Evolutionary conservation across 1,140 invertebrate species (phyloP), one percentile per base, ranked within the genome.

Genomic region (Drosophila saltans): DNA sequence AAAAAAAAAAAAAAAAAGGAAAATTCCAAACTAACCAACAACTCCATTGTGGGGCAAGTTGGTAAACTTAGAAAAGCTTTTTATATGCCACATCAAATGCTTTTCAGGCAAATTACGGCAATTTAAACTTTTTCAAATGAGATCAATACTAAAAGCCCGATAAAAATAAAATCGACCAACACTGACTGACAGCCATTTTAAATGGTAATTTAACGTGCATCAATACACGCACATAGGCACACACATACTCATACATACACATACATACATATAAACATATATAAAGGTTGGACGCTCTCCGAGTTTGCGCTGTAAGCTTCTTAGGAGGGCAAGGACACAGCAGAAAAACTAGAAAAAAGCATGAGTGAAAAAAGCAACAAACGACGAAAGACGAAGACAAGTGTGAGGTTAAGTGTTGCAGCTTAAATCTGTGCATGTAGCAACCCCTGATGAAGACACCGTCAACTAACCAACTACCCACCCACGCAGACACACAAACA

Each of bases 131-230:
- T 52, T 83, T 64, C 70, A 84, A 89, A 88, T 89, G 81, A 80
- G 80, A 81, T 90, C 66, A 83, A 78, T 85, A 90, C 85, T 89
- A 85, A 84, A 81, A 84, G 85, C 85, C 90, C 85, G 89, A 90
- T 90, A 89, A 90, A 81, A 90, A 69, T 69, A 74, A 75, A 90
- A 89, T 90, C 75, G 84, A 69, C 61, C 80, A 79, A 72, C 45
- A 52, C 84, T 75, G 81, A 84, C 88, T 81, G 88, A 91, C 88
- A 91, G 89, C 88, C 88, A 91, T 91, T 91, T 91, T 91, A 88
- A 89, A 91, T 89, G 89, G 89, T 89, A 88, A 91, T 82, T 89
- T 76, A 80, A 84, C 73, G 74, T 52, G 21, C 21, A 26, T 24
- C 45, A 52, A 52, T 8, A 52, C 45, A 68, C 60, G n/a, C 21